Evolutionary conservation across 1,140 invertebrate genomes (phyloP), one percentile per base, ranked within the genome.

Genomic region (Listronotus oregonensis): DNA sequence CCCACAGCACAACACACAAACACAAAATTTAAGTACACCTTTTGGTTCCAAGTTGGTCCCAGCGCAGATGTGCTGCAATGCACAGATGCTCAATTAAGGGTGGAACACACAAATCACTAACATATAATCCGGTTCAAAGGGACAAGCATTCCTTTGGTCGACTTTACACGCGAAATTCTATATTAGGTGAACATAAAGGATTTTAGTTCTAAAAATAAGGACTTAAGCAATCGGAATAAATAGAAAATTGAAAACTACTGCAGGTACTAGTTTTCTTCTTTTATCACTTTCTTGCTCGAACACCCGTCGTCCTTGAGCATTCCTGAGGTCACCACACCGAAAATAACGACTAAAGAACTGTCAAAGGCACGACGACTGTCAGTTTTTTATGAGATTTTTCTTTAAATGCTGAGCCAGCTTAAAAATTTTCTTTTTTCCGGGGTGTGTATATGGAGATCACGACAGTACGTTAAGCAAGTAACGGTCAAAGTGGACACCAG

Each of bases 51-150:
- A 64, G 18, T 11, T 32, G 37, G n/a, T 14, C 42, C 9, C 15
- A 6, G 21, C 50, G 63, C 71, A 71, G 67, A 71, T 71, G 67
- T 58, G 59, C 61, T 66, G 44, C 61, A 52, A 34, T 56, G 61
- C 63, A 67, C 67, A 71, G 67, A 73, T 67, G 70, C 67, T 69
- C 64, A 55, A 61, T 60, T 63, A 61, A 56, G 52, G 47, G 42
- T 55, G 50, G 55, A 66, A 56, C 39, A 47, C 58, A 7, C 55
- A 67, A 62, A 47, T 46, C 37, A 58, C 42, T 50, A 47, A 14
- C 39, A 50, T 47, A 64, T 17, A 39, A 12, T 15, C 27, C 15
- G 8, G 11, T 50, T 42, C 12, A 6, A 44, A 57, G 40, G 27
- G 14, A 18, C 58, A 56, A 15, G 12, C 8, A 47, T 56, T 11